phyloP scores from a whole-genome alignment of 2,888 invertebrate genomes.

The Hypomecis punctinalis region DNA sequence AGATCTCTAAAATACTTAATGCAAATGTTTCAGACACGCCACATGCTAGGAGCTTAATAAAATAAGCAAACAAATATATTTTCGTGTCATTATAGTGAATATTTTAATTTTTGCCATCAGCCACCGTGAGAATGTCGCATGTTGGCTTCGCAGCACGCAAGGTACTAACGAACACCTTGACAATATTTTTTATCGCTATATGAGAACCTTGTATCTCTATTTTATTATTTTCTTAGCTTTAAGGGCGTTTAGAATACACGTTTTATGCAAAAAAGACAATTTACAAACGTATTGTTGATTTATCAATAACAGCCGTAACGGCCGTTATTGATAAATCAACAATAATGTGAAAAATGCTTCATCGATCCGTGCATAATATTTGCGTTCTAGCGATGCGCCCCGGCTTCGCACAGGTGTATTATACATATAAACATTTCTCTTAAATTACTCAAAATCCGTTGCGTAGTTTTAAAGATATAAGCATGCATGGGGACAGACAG shows the following conservation, averaged over 20 bases:
- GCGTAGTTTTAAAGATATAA: no score
- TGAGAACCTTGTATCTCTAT: conserved; percentile 12
- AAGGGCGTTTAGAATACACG: background rate
- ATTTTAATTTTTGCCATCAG: conserved; percentile 33
- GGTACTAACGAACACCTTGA: conserved; percentile 6
- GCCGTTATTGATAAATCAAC: no score
- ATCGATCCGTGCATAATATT: no score
- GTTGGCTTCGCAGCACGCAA: conserved; percentile 22
- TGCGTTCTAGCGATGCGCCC: no score
- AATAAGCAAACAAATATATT: conserved; percentile 25
- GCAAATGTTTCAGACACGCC: conserved; percentile 22
- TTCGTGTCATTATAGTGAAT: conserved; percentile 23
- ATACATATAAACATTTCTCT: no score
- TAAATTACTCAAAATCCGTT: no score
- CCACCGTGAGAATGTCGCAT: conserved; percentile 33
- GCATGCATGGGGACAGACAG: no score
- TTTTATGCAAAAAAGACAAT: background rate
- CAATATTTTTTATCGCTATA: conserved; percentile 15
- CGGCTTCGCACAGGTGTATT: no score
- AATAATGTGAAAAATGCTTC: no score
- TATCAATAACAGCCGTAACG: no score
- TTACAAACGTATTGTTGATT: no score
- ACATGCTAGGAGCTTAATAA: conserved; percentile 11
- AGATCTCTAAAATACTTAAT: conserved; percentile 9
- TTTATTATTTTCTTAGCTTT: conserved; percentile 5